phyloP scores from a whole-genome alignment of 2,888 invertebrate species.

The Strigamia transsilvanica region DNA sequence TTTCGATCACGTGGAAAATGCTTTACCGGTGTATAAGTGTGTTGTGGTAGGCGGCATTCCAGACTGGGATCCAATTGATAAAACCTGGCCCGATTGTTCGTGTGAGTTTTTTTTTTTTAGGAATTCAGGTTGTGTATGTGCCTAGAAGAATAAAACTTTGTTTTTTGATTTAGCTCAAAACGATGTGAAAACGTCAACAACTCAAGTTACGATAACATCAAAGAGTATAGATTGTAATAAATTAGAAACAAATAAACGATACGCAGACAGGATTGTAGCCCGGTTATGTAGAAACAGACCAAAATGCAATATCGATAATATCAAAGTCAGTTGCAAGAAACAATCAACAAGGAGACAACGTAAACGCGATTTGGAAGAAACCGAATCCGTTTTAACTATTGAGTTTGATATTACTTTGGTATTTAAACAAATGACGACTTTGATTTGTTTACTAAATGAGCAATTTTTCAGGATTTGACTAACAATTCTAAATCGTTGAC shows the following conservation, averaged over 20 bases:
- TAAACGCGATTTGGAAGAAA: neutral
- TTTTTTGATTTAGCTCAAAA: neutral
- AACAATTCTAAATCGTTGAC: neutral
- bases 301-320: too few relatives aligned
- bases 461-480: neutral
- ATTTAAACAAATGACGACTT: neutral
- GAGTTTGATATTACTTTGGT: neutral
- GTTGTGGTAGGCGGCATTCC: neutral
- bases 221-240: neutral
- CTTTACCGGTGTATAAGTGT: neutral
- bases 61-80: neutral
- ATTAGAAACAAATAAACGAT: neutral
- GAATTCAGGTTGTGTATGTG: neutral
- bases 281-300: too few relatives aligned
- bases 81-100: neutral
- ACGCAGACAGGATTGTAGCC: too few relatives aligned
- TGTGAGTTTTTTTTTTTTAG: neutral
- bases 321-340: too few relatives aligned
- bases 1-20: neutral
- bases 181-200: neutral
- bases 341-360: too few relatives aligned
- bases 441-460: neutral
- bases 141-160: neutral
- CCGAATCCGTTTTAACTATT: neutral
- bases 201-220: neutral